These are phyloP conservation scores for Bombus impatiens DNA, from an alignment of 1,140 invertebrate species.

Conservation along the genomic window DNA sequence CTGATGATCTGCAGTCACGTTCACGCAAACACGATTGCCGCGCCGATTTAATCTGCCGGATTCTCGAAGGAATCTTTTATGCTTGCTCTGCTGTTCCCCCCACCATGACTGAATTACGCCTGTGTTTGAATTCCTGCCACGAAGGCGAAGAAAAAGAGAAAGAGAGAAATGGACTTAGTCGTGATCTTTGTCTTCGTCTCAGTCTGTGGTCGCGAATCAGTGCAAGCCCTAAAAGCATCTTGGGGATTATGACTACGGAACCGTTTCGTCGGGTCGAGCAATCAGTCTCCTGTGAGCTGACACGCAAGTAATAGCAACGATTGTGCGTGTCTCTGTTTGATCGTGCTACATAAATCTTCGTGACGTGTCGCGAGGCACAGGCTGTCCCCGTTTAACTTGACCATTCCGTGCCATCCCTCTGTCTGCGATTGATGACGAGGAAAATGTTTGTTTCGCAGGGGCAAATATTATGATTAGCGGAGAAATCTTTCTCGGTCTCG, in stretches of 20 bases:
- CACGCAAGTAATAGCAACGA: slow-evolving; percentile 38
- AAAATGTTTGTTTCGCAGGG: slow-evolving; percentile 25
- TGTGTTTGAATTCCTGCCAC: slow-evolving; percentile 38
- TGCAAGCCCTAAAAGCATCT: slow-evolving; percentile 3
- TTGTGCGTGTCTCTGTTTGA: slow-evolving; percentile 55
- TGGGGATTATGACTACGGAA: slow-evolving; percentile 27
- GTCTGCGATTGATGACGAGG: slow-evolving; percentile 5
- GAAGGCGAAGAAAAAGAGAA: background rate
- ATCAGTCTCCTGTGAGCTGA: slow-evolving; percentile 25
- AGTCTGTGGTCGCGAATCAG: slow-evolving; percentile 13
- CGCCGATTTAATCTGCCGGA: slow-evolving; percentile 68
- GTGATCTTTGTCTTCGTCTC: background rate
- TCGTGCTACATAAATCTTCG: slow-evolving; percentile 35
- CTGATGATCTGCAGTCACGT: slow-evolving; percentile 75
- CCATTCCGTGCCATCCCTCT: background rate
- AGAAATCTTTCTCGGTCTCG: slow-evolving; percentile 33
- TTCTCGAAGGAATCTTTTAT: slow-evolving; percentile 64
- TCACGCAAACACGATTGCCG: slow-evolving; percentile 71
- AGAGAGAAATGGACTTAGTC: background rate
- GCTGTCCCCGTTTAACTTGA: slow-evolving; percentile 20
- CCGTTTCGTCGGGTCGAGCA: background rate
- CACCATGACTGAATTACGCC: slow-evolving; percentile 28
- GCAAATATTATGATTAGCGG: slow-evolving; percentile 45
- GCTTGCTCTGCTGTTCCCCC: slow-evolving; percentile 32
- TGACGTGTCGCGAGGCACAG: slow-evolving; percentile 9